Evolutionary conservation across 2,113 vertebrate species (phyloP).

Genomic region (Actenoides lindsayi): DNA sequence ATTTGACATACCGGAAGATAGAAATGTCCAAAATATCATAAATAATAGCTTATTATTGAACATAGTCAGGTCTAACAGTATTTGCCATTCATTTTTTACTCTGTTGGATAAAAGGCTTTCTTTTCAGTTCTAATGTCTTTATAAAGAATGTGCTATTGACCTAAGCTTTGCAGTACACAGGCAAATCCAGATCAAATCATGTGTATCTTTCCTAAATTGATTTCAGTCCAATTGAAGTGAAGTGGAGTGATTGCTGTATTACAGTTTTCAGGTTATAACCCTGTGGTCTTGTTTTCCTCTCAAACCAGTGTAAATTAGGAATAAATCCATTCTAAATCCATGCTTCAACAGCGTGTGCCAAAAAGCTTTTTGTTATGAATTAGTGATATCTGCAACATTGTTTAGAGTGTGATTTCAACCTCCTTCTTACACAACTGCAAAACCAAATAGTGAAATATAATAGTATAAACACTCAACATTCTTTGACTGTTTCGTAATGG

Average conservation of each 20-base stretch:
- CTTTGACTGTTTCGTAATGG: not conserved
- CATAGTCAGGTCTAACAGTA: not conserved
- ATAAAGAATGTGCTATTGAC: not conserved
- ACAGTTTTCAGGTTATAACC: not conserved
- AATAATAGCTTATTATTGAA: not conserved
- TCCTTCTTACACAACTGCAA: not conserved
- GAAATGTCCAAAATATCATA: not conserved
- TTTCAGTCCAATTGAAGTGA: not conserved
- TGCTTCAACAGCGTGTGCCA: not conserved
- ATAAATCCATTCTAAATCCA: not conserved
- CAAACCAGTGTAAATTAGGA: not conserved
- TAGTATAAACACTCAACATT: constrained; percentile 24
- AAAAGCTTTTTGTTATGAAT: not conserved
- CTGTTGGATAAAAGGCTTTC: not conserved
- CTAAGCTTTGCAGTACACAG: not conserved
- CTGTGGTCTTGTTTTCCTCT: not conserved
- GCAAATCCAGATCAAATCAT: not conserved
- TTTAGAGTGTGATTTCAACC: not conserved
- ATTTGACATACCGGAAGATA: not conserved
- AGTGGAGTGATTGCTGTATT: not conserved
- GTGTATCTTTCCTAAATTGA: not conserved
- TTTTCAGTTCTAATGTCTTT: not conserved
- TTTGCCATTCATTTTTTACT: not conserved
- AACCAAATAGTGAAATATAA: constrained; percentile 32
- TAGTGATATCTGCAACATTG: not conserved